These are phyloP conservation scores for Drosophila pseudoobscura DNA, from an alignment of 1,140 invertebrate species.

Conservation along the genomic window DNA sequence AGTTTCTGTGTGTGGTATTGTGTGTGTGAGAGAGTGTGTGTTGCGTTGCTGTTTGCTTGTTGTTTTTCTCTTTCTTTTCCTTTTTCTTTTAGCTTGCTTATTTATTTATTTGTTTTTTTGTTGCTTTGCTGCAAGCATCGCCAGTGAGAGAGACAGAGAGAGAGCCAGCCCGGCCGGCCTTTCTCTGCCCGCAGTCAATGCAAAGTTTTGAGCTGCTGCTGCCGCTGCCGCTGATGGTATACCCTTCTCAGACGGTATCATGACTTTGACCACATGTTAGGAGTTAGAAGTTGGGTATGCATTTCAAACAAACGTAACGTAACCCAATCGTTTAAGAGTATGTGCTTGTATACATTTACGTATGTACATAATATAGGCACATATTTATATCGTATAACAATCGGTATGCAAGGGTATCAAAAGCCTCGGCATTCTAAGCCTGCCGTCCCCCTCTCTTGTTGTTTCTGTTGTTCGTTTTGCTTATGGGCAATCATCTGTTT, in stretches of 20 bases:
- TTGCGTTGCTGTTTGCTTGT: conserved; percentile 68
- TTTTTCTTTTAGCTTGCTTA: too few relatives aligned
- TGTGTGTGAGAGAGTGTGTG: conserved; percentile 39
- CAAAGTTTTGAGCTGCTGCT: conserved; percentile 41
- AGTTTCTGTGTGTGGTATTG: conserved; percentile 6
- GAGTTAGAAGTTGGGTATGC: too few relatives aligned
- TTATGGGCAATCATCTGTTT: conserved; percentile 80
- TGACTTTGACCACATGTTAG: too few relatives aligned
- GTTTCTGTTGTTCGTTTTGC: conserved; percentile 52
- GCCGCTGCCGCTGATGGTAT: conserved; percentile 3
- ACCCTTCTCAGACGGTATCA: not conserved
- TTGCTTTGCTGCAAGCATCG: conserved; percentile 53
- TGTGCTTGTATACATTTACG: too few relatives aligned
- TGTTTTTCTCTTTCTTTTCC: conserved; percentile 58
- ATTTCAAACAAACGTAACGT: too few relatives aligned
- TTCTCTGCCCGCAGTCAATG: conserved; percentile 33
- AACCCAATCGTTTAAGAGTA: too few relatives aligned
- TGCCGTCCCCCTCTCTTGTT: not conserved
- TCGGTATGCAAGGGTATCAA: too few relatives aligned
- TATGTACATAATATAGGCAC: too few relatives aligned
- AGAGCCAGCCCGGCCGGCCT: conserved; percentile 58
- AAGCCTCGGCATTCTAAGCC: too few relatives aligned
- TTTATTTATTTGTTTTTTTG: conserved; percentile 47
- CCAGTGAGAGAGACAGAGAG: conserved; percentile 29
- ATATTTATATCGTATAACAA: too few relatives aligned